Conservation (phyloP, 2,888 invertebrate genomes). For the Nowickia ferox region DNA sequence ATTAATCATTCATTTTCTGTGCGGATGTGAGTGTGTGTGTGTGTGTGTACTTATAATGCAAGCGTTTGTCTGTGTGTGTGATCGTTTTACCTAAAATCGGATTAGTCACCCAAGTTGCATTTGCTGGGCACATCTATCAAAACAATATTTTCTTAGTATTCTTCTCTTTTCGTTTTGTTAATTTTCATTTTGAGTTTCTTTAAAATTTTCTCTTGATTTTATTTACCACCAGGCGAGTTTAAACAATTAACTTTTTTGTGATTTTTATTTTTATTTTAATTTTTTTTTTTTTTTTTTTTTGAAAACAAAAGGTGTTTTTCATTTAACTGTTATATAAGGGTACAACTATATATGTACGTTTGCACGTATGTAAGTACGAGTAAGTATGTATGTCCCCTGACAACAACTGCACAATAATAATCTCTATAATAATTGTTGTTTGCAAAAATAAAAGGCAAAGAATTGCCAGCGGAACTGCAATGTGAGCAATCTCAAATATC, state of each 20-base stretch:
- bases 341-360: no score
- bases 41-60: neutral
- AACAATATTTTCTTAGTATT: conserved; percentile 36
- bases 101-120: conserved; percentile 64
- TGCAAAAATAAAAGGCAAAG: conserved; percentile 44
- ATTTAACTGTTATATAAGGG: conserved; percentile 63
- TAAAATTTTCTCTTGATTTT: conserved; percentile 31
- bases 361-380: no score
- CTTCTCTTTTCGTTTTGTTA: neutral
- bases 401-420: conserved; percentile 38
- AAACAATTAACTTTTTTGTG: conserved; percentile 68
- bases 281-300: neutral
- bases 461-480: conserved; percentile 57
- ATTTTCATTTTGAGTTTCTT: neutral
- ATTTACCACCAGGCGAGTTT: conserved; percentile 58
- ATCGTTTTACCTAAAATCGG: conserved; percentile 59
- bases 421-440: conserved; percentile 59
- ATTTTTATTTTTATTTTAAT: neutral
- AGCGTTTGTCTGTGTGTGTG: neutral
- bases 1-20: conserved; percentile 32
- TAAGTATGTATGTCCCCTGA: neutral
- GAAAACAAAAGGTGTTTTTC: conserved; percentile 63
- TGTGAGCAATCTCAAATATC: conserved; percentile 67
- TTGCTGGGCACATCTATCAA: conserved; percentile 16
- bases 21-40: neutral